Percentiles rank a stretch among this genome's conserved stretches.
Conservation (phyloP, 2,888 invertebrate genomes). For the Melanchra persicariae region DNA sequence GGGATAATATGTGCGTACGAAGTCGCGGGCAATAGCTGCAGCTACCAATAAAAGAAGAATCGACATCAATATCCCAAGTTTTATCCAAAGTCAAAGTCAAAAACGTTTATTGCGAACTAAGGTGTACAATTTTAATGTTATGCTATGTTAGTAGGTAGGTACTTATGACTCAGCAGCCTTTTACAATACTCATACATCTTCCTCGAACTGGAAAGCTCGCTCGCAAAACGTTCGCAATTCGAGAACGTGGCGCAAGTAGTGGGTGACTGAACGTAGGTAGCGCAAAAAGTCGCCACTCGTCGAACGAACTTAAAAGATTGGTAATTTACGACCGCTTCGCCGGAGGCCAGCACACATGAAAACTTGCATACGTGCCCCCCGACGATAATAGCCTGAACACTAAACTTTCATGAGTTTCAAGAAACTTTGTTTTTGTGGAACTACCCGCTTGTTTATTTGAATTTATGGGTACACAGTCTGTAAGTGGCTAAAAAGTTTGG, state of each 20-base stretch:
- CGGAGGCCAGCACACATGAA: constrained; percentile 41
- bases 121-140: too few species aligned
- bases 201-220: neutral
- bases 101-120: too few species aligned
- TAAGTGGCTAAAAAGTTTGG: constrained; percentile 36
- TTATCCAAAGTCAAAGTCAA: too few species aligned
- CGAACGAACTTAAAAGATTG: constrained; percentile 61
- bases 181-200: neutral
- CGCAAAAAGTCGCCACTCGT: constrained; percentile 32
- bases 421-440: constrained; percentile 63
- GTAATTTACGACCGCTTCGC: constrained; percentile 61
- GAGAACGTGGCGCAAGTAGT: constrained; percentile 26
- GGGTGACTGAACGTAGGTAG: constrained; percentile 8
- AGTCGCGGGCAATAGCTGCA: too few species aligned
- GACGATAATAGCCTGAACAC: constrained; percentile 63
- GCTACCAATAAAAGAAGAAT: neutral
- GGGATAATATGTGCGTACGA: too few species aligned
- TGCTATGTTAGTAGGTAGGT: too few species aligned
- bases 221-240: neutral
- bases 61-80: neutral
- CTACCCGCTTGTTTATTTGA: constrained; percentile 54
- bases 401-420: constrained; percentile 59
- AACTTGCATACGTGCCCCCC: constrained; percentile 66
- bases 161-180: too few species aligned
- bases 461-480: constrained; percentile 54